Evolutionary conservation across 2,888 invertebrate species (phyloP).

Genomic region (Caenorhabditis virilis): DNA sequence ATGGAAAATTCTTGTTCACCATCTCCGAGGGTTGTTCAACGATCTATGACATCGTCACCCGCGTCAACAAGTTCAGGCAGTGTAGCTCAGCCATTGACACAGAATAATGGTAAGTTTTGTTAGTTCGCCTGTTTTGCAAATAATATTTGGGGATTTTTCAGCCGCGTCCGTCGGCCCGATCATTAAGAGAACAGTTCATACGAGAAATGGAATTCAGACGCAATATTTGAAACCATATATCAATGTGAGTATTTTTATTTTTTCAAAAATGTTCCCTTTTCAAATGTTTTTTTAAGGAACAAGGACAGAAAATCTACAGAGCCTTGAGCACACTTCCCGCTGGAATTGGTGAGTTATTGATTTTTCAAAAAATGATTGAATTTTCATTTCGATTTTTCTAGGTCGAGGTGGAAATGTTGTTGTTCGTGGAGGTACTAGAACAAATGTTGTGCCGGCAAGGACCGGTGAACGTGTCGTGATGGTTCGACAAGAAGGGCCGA

Average conservation of each 20-base stretch:
- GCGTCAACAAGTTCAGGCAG: constrained; percentile 13
- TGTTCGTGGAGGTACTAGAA: neutral
- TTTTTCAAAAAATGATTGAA: neutral
- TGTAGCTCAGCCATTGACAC: neutral
- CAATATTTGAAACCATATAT: constrained; percentile 36
- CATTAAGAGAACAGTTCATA: constrained; percentile 39
- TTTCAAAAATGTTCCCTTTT: constrained; percentile 6
- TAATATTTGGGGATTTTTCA: neutral
- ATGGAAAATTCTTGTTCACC: constrained; percentile 6
- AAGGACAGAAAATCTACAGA: constrained; percentile 12
- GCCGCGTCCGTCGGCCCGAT: constrained; percentile 10
- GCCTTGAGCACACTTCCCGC: neutral
- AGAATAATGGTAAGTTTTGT: neutral
- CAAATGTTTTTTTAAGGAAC: constrained; percentile 2
- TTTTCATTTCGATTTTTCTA: neutral
- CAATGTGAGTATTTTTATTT: constrained; percentile 14
- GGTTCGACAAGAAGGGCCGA: constrained; percentile 3
- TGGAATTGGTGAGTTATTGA: neutral
- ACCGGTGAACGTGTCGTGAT: neutral
- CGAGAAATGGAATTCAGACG: constrained; percentile 37
- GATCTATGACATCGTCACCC: constrained; percentile 25
- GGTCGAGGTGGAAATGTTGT: neutral
- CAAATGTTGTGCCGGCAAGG: neutral
- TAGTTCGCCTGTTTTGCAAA: neutral
- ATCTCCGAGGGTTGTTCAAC: constrained; percentile 17